These are phyloP conservation scores for Drosophila falleni DNA, from an alignment of 2,888 invertebrate species.

Conservation along the genomic window DNA sequence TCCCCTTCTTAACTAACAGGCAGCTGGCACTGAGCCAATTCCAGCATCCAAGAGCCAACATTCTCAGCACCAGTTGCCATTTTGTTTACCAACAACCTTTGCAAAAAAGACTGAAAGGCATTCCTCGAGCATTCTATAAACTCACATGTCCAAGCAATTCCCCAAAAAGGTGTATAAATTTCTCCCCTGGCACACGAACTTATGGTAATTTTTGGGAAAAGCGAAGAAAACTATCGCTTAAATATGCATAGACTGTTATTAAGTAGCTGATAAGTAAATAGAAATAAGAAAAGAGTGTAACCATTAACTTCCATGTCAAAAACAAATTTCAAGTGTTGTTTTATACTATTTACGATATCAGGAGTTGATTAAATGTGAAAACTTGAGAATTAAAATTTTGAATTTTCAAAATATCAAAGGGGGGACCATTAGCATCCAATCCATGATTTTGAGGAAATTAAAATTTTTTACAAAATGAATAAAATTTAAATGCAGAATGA, in stretches of 20 bases:
- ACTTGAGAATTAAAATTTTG: no score
- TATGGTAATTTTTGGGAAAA: constrained; percentile 1
- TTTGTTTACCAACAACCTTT: constrained; percentile 71
- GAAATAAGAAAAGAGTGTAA: neutral
- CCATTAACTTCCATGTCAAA: neutral
- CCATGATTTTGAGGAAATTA: no score
- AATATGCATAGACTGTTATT: constrained; percentile 11
- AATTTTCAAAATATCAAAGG: no score
- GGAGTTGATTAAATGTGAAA: no score
- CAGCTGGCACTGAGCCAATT: constrained; percentile 68
- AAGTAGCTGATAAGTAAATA: neutral
- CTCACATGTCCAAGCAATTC: constrained; percentile 7
- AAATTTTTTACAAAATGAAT: no score
- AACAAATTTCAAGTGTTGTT: no score
- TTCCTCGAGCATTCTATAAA: constrained; percentile 22
- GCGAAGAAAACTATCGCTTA: constrained; percentile 1
- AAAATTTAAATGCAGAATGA: no score
- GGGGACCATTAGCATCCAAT: no score
- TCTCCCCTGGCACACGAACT: neutral
- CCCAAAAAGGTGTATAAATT: constrained; percentile 6
- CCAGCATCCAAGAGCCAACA: constrained; percentile 35
- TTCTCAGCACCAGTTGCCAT: constrained; percentile 20
- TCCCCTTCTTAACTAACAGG: constrained; percentile 46
- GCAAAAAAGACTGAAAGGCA: constrained; percentile 54
- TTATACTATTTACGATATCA: no score